Base-by-base conservation (phyloP, 2,888 invertebrate genomes). In the Catonia carolina region DNA sequence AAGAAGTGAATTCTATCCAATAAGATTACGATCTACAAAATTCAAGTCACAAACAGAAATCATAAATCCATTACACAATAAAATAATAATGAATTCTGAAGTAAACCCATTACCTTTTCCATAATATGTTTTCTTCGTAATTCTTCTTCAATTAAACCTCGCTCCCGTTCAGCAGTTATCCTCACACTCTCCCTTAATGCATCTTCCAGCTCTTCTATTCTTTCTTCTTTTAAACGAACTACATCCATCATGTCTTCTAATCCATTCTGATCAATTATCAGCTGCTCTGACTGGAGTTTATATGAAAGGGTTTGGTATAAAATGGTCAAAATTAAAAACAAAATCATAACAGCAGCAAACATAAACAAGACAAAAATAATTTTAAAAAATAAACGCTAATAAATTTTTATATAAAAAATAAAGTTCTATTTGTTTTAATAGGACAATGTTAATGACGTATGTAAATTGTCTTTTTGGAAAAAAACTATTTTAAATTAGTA, bases 151-250 rank as follows among this genome's bases (percentile, higher is more conserved):
- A 78, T 78, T 62, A 83, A 77, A 62, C 83, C 79, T 64, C 77
- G 77, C 66, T 85, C 84, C 61, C 83, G 76, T 63, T 85, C 83
- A 2, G 82, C 78, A n/a, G 84, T 81, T 66, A 86, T 81, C 68
- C 80, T 71, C 55, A 86, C 84, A 61, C 88, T 91, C 71, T 90
- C 89, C 59, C 88, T 80, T 59, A 94, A 75, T 17, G 92, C 92
- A 64, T 88, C 86, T 70, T 90, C 91, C 64, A 94, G 73, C 69
- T 90, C 88, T 67, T 82, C 79, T 54, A 92, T 86, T 62, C 85
- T 77, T 60, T 79, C 79, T 56, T 82, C 78, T 71, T 83, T 85
- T 63, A 78, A 77, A 60, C 78, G 74, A 5, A 81, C 74, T 5
- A 78, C 75, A 4, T 77, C 75, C 59, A 80, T 69, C 39, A 83